Percentiles rank a stretch among this genome's conserved stretches.
Evolutionary conservation across 2,797 vertebrate species (phyloP).

Genomic region (Parambassis ranga): DNA sequence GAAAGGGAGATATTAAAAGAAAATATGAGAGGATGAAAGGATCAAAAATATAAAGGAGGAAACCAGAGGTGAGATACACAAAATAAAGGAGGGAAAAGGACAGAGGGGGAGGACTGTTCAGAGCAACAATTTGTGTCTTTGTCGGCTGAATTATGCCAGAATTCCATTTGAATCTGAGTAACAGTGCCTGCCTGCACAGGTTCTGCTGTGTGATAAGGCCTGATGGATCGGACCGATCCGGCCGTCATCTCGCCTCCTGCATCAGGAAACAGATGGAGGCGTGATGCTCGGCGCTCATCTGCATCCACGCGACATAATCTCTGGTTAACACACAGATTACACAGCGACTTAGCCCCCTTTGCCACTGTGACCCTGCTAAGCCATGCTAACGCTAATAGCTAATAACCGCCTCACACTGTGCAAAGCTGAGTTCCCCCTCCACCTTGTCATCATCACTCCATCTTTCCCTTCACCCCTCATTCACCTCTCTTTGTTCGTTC

Average conservation of each 20-base stretch:
- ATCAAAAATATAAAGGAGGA: background rate
- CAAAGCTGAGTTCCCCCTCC: conserved; percentile 8
- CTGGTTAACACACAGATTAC: conserved; percentile 66
- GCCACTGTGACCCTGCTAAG: conserved; percentile 55
- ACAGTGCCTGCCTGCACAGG: conserved; percentile 37
- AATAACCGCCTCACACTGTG: conserved; percentile 40
- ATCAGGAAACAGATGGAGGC: background rate
- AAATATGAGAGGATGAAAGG: conserved; percentile 29
- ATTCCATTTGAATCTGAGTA: conserved; percentile 59
- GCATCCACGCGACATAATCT: conserved; percentile 53
- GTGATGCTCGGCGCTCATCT: conserved; percentile 27
- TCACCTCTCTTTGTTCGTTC: conserved; percentile 24
- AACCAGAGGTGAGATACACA: background rate
- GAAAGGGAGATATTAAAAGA: conserved; percentile 19
- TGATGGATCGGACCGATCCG: too few relatives aligned
- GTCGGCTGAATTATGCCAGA: conserved; percentile 54
- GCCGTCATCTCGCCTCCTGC: too few relatives aligned
- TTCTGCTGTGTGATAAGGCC: conserved; percentile 49
- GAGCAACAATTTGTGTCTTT: conserved; percentile 52
- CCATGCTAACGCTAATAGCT: conserved; percentile 61
- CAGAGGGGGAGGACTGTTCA: too few relatives aligned
- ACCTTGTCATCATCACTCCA: conserved; percentile 14
- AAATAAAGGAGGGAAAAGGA: background rate
- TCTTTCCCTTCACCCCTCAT: conserved; percentile 31
- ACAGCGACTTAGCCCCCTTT: conserved; percentile 52